Percentiles rank a stretch among this genome's conserved stretches.
Evolutionary conservation across 2,113 vertebrate genomes (phyloP).

Genomic region (Melanostigma gelatinosum): DNA sequence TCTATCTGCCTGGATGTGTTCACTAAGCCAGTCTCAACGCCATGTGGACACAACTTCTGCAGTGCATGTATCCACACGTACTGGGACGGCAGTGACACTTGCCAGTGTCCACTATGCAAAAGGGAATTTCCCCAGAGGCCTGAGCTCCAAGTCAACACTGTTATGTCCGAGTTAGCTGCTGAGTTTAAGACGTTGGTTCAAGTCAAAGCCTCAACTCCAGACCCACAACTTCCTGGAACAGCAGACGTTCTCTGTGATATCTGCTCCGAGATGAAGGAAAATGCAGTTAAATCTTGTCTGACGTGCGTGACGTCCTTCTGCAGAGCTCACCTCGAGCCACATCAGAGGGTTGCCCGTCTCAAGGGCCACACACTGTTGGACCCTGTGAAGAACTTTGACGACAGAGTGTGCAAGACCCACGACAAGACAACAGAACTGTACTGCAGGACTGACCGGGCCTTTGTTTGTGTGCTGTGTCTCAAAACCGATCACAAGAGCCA

Average conservation of each 20-base stretch:
- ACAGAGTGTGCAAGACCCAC: conserved; percentile 35
- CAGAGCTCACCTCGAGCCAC: conserved; percentile 56
- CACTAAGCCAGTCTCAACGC: conserved; percentile 43
- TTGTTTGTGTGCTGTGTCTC: conserved; percentile 63
- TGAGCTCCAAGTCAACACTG: conserved; percentile 44
- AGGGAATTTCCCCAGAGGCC: conserved; percentile 16
- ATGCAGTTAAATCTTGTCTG: conserved; percentile 74
- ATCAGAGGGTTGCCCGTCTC: conserved; percentile 35
- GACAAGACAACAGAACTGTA: conserved; percentile 50
- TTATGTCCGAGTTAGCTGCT: conserved; percentile 23
- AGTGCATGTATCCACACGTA: conserved; percentile 31
- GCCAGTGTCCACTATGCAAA: conserved; percentile 48
- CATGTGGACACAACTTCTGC: conserved; percentile 65
- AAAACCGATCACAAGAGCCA: conserved; percentile 39
- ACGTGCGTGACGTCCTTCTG: conserved; percentile 48
- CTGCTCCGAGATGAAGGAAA: conserved; percentile 84
- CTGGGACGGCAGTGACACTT: conserved; percentile 31
- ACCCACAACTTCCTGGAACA: background rate
- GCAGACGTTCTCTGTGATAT: conserved; percentile 68
- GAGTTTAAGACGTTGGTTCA: conserved; percentile 1
- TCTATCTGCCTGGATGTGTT: conserved; percentile 57
- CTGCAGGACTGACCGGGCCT: conserved; percentile 41
- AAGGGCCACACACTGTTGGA: conserved; percentile 54
- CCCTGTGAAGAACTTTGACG: conserved; percentile 53
- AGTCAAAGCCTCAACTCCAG: conserved; percentile 15